A percentile compares a stretch with the other conserved stretches of the same genome.
phyloP scores from a whole-genome alignment of 2,797 vertebrate species.

The Anas flavirostris region DNA sequence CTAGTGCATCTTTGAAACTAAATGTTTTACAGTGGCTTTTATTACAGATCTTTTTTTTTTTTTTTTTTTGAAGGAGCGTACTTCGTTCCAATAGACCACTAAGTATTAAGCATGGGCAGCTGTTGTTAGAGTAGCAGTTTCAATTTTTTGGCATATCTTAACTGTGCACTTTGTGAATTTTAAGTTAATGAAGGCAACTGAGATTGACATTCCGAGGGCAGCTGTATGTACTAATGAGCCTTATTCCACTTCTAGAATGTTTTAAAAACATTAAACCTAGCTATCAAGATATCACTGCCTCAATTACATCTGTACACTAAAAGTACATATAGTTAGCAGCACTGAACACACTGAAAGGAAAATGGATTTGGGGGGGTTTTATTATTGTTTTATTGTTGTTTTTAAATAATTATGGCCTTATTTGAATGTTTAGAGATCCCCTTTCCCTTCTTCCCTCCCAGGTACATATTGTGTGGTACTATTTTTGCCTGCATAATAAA shows the following conservation, averaged over 20 bases:
- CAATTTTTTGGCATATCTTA: conserved; percentile 80
- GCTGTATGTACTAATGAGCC: conserved; percentile 82
- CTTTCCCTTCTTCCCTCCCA: conserved; percentile 84
- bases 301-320: conserved; percentile 67
- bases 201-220: conserved; percentile 80
- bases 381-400: conserved; percentile 82
- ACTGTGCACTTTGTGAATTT: conserved; percentile 87
- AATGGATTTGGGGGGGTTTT: conserved; percentile 79
- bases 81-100: conserved; percentile 83
- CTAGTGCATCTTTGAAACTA: conserved; percentile 79
- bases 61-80: conserved; percentile 62
- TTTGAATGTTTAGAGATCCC: conserved; percentile 82
- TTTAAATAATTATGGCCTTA: conserved; percentile 85
- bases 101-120: conserved; percentile 88
- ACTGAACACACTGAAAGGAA: conserved; percentile 76
- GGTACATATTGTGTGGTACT: conserved; percentile 97
- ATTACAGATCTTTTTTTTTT: conserved; percentile 57
- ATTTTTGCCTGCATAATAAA: conserved; percentile 96
- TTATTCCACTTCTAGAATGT: conserved; percentile 75
- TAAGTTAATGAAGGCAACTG: conserved; percentile 81
- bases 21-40: conserved; percentile 83
- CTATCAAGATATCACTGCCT: conserved; percentile 73
- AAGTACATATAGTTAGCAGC: conserved; percentile 78
- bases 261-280: conserved; percentile 60
- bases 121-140: conserved; percentile 83